Evolutionary conservation across 2,113 vertebrate genomes (phyloP).

Genomic region (Gnathonemus longibarbis): DNA sequence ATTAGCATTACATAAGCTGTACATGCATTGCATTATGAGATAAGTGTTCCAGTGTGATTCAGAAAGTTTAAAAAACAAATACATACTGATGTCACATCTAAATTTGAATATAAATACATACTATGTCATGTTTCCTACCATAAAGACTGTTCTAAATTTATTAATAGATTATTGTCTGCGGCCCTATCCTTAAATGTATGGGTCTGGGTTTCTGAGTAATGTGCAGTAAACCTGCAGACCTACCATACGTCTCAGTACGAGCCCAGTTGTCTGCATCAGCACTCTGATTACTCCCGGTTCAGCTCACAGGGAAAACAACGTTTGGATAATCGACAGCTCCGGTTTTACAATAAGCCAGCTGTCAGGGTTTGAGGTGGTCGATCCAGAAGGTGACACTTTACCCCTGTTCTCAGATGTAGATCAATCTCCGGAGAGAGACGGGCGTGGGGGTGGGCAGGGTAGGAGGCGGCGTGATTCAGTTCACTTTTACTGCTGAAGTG

Average conservation of each 20-base stretch:
- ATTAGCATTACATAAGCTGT: background rate
- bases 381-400: background rate
- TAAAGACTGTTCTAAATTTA: background rate
- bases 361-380: background rate
- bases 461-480: background rate
- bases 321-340: constrained; percentile 1
- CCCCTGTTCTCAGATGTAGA: background rate
- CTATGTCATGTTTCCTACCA: background rate
- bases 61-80: background rate
- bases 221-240: background rate
- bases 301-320: background rate
- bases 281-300: background rate
- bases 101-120: background rate
- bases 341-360: constrained; percentile 4
- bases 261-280: background rate
- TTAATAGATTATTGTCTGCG: background rate
- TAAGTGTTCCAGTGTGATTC: background rate
- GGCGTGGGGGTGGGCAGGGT: background rate
- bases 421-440: background rate
- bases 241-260: background rate
- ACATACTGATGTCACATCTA: background rate
- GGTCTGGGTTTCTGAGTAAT: background rate
- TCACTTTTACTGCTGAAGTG: constrained; percentile 5
- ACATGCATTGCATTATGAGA: background rate
- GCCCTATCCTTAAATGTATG: background rate